Percentiles rank a stretch among this genome's conserved stretches.
Conservation (phyloP, 2,888 invertebrate species). For the Nysson spinosus region DNA sequence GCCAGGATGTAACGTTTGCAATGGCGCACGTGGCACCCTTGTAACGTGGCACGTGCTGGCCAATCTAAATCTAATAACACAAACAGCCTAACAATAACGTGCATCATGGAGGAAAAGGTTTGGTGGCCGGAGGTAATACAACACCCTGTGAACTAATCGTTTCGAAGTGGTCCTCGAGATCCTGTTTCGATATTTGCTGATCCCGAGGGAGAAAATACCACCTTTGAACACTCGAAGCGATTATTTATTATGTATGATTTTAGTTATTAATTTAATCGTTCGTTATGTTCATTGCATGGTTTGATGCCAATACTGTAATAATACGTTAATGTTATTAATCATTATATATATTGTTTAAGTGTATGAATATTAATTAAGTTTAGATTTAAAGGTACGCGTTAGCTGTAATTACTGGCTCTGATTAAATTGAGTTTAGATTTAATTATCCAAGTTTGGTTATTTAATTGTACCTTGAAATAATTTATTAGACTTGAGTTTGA, state of each 20-base stretch:
- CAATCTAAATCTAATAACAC: constrained; percentile 77
- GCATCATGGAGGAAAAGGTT: constrained; percentile 55
- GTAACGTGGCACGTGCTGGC: constrained; percentile 66
- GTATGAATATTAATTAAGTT: too few species aligned
- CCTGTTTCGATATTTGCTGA: constrained; percentile 70
- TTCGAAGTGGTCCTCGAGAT: constrained; percentile 70
- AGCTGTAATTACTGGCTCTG: too few species aligned
- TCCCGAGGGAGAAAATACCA: constrained; percentile 29
- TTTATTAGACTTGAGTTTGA: too few species aligned
- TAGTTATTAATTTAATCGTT: too few species aligned
- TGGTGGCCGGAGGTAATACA: constrained; percentile 66
- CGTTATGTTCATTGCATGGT: too few species aligned
- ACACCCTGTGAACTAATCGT: constrained; percentile 77
- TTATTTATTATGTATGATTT: constrained; percentile 13
- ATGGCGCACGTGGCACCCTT: constrained; percentile 58
- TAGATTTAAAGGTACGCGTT: too few species aligned
- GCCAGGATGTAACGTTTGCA: constrained; percentile 63
- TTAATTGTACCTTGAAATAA: too few species aligned
- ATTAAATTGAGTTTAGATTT: too few species aligned
- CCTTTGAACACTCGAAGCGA: constrained; percentile 8
- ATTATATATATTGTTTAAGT: too few species aligned
- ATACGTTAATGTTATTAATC: too few species aligned
- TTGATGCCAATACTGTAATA: too few species aligned
- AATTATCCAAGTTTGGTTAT: too few species aligned
- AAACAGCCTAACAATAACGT: constrained; percentile 73